These are phyloP conservation scores for Brachionus asplanchnoidis DNA, from an alignment of 1,140 invertebrate genomes.

Conservation along the genomic window DNA sequence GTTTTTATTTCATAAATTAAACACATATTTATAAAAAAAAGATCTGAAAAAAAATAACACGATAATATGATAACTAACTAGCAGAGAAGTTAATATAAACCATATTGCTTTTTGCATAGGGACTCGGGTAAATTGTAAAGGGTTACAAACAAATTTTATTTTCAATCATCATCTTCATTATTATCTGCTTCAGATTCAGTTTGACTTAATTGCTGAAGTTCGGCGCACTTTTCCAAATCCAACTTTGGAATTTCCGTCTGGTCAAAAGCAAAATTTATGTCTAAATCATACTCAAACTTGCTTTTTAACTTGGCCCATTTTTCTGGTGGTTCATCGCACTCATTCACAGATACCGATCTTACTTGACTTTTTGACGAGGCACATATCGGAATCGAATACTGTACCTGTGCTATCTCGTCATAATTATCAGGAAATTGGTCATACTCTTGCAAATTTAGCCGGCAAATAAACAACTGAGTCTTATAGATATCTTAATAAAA, in stretches of 20 bases:
- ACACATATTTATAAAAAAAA: background rate
- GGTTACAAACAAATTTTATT: background rate
- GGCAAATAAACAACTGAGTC: conserved; percentile 84
- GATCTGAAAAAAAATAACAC: background rate
- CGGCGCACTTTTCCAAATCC: background rate
- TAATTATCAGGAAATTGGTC: conserved; percentile 91
- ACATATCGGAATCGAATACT: conserved; percentile 86
- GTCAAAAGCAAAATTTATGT: conserved; percentile 46
- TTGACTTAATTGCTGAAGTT: conserved; percentile 39
- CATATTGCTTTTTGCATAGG: background rate
- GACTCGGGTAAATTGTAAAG: background rate
- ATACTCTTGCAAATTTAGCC: conserved; percentile 86
- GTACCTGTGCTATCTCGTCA: conserved; percentile 78
- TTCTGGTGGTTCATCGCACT: conserved; percentile 87
- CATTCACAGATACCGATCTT: conserved; percentile 79
- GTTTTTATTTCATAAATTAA: background rate
- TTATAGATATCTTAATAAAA: conserved; percentile 75
- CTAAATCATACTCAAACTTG: conserved; percentile 80
- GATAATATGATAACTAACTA: background rate
- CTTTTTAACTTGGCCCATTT: conserved; percentile 95
- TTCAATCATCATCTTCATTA: conserved; percentile 27
- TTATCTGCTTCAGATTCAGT: conserved; percentile 38
- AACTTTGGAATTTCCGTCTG: background rate
- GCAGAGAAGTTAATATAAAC: background rate
- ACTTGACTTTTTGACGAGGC: conserved; percentile 39